Evolutionary conservation across 2,797 vertebrate genomes (phyloP).

Genomic region (Furcifer pardalis): DNA sequence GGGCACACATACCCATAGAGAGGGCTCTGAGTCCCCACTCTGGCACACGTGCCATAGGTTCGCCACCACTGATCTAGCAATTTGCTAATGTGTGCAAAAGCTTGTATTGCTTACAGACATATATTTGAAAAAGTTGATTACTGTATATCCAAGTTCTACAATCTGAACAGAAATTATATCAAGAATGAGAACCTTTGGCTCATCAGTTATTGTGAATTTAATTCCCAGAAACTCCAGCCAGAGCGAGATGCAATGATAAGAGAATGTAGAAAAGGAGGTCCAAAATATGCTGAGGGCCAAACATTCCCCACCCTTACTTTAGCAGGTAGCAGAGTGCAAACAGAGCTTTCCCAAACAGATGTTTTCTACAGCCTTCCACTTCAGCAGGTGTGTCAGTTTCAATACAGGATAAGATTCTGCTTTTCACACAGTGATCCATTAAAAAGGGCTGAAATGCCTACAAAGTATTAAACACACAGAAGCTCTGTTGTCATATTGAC

Average conservation of each 20-base stretch:
- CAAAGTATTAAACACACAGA: neutral
- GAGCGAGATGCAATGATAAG: too few relatives aligned
- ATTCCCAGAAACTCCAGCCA: neutral
- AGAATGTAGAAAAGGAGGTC: too few relatives aligned
- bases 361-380: neutral
- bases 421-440: neutral
- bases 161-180: neutral
- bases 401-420: neutral
- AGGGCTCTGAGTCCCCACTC: too few relatives aligned
- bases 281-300: too few relatives aligned
- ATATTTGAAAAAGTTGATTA: neutral
- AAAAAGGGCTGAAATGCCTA: neutral
- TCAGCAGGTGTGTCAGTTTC: neutral
- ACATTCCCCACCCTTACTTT: too few relatives aligned
- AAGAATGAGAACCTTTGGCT: neutral
- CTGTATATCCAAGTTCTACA: neutral
- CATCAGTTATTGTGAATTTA: neutral
- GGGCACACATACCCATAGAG: too few relatives aligned
- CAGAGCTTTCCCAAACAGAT: conserved; percentile 18
- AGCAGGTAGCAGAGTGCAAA: neutral
- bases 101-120: conserved; percentile 15
- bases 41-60: too few relatives aligned
- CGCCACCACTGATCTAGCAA: too few relatives aligned
- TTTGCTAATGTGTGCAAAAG: neutral
- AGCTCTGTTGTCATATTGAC: neutral